Percentiles rank a stretch among this genome's conserved stretches.
Evolutionary conservation across 2,797 vertebrate genomes (phyloP).

Genomic region (Distichodus sexfasciatus): DNA sequence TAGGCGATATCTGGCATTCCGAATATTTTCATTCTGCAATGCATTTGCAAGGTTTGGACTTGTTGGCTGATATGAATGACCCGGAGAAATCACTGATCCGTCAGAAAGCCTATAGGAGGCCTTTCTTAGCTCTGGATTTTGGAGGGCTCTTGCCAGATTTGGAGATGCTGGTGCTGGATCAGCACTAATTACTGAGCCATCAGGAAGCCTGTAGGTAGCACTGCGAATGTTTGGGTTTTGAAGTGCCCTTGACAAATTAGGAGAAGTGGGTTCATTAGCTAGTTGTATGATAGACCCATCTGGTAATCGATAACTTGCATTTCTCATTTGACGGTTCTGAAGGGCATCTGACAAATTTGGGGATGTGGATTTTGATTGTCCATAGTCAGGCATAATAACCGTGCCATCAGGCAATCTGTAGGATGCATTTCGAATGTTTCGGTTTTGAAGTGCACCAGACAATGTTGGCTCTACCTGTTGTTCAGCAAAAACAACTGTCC

Average conservation of each 20-base stretch:
- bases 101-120: conserved; percentile 69
- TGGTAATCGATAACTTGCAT: conserved; percentile 67
- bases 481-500: conserved; percentile 68
- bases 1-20: conserved; percentile 61
- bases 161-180: conserved; percentile 64
- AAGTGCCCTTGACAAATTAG: conserved; percentile 69
- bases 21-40: conserved; percentile 63
- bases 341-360: conserved; percentile 69
- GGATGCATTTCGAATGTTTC: conserved; percentile 65
- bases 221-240: conserved; percentile 65
- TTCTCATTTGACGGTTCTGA: conserved; percentile 69
- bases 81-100: conserved; percentile 61
- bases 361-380: conserved; percentile 66
- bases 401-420: conserved; percentile 77
- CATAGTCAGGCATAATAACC: conserved; percentile 64
- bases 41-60: conserved; percentile 67
- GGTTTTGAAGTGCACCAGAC: conserved; percentile 68
- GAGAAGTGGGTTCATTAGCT: conserved; percentile 65
- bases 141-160: conserved; percentile 61
- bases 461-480: conserved; percentile 54
- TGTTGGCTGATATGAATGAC: conserved; percentile 16
- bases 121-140: conserved; percentile 61
- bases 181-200: conserved; percentile 53
- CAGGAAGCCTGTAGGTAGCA: conserved; percentile 71
- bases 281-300: conserved; percentile 68